These are phyloP conservation scores for Drosophila greeni DNA, from an alignment of 2,888 invertebrate species.

Conservation along the genomic window DNA sequence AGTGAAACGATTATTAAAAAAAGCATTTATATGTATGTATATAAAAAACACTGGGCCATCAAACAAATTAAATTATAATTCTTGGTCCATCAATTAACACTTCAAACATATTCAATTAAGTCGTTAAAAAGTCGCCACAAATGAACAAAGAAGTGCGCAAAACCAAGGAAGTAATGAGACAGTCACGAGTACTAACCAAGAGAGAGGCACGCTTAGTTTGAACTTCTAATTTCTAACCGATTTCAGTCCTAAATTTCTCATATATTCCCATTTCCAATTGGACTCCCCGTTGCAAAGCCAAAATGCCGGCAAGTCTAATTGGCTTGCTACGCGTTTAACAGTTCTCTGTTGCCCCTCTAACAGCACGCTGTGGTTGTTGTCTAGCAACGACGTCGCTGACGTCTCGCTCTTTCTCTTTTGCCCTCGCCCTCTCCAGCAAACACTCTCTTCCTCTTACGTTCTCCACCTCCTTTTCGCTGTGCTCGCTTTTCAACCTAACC, in stretches of 20 bases:
- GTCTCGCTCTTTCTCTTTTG: conserved; percentile 15
- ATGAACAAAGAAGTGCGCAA: not conserved
- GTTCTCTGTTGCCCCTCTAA: too few relatives aligned
- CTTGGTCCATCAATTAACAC: conserved; percentile 33
- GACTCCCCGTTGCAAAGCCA: conserved; percentile 7
- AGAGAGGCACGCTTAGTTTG: not conserved
- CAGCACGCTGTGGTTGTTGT: conserved; percentile 21
- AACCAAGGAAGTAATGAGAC: not conserved
- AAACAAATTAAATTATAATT: conserved; percentile 43
- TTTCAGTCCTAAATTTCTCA: not conserved
- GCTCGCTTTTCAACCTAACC: conserved; percentile 60
- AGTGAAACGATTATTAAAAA: not conserved
- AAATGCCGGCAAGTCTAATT: conserved; percentile 42
- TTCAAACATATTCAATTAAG: conserved; percentile 10
- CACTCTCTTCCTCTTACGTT: conserved; percentile 8
- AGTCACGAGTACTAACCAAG: not conserved
- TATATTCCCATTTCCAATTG: conserved; percentile 14
- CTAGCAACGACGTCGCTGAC: conserved; percentile 54
- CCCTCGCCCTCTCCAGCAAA: conserved; percentile 8
- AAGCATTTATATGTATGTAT: not conserved
- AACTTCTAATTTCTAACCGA: not conserved
- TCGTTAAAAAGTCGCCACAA: not conserved
- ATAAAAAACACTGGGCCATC: conserved; percentile 24
- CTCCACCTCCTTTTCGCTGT: conserved; percentile 9
- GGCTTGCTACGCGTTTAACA: conserved; percentile 31